Conservation (phyloP, 2,797 vertebrate species). For the Pangasius larnaudii region DNA sequence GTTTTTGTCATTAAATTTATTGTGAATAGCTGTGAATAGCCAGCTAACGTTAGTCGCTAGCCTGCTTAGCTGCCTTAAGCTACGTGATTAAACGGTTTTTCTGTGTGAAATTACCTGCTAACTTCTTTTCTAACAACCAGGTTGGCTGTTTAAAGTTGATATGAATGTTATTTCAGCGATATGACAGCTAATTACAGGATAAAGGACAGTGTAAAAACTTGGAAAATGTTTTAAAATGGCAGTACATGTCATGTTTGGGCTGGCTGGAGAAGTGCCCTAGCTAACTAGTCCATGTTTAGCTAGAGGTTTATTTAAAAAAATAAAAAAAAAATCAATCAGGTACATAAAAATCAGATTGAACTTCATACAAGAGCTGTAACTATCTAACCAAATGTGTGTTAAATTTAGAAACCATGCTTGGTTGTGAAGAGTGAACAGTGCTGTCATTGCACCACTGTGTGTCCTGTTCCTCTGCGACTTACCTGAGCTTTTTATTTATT, state of each 20-base stretch:
- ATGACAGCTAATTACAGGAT: neutral
- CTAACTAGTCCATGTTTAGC: neutral
- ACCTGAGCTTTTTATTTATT: no score
- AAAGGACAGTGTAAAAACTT: neutral
- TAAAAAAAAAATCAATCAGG: neutral
- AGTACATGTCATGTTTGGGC: neutral
- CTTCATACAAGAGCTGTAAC: no score
- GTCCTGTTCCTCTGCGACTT: neutral
- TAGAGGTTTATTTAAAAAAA: neutral
- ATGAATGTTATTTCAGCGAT: neutral
- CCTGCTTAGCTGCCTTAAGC: neutral
- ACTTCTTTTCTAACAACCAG: neutral
- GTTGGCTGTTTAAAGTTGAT: neutral
- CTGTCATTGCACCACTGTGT: neutral
- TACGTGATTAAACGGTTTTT: neutral
- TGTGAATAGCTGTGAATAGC: neutral
- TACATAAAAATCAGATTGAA: neutral
- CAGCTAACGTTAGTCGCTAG: slow-evolving; percentile 26
- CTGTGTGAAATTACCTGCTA: neutral
- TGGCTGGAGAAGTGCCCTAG: neutral
- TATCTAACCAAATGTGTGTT: neutral
- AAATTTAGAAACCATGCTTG: neutral
- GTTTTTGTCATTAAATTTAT: neutral
- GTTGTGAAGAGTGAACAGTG: neutral
- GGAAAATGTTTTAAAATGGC: neutral